Evolutionary conservation across 1,140 invertebrate genomes (phyloP).

Genomic region (Aphis craccivora): DNA sequence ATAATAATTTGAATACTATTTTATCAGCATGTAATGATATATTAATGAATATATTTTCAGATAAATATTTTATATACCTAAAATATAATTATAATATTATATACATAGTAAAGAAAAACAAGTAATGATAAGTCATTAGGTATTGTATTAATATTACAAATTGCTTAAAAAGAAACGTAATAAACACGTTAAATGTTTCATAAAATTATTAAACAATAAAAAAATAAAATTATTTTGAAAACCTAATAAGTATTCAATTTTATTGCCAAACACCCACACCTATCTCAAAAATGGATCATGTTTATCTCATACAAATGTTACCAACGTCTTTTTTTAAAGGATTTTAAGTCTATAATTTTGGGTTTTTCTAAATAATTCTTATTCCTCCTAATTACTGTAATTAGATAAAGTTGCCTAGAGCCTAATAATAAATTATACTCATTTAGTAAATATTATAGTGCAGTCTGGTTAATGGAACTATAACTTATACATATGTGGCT

Average conservation of each 20-base stretch:
- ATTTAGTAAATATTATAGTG: neutral
- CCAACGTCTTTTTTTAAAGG: too few relatives aligned
- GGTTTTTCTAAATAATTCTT: too few relatives aligned
- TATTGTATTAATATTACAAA: neutral
- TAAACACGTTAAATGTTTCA: neutral
- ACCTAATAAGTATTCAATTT: too few relatives aligned
- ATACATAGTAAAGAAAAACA: neutral
- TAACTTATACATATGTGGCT: neutral
- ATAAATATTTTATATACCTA: neutral
- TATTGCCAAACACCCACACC: too few relatives aligned
- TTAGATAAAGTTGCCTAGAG: too few relatives aligned
- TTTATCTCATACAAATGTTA: too few relatives aligned
- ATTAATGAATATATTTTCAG: neutral
- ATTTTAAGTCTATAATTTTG: too few relatives aligned
- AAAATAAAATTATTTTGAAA: neutral
- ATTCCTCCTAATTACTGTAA: too few relatives aligned
- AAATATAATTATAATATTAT: neutral
- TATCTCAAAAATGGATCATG: too few relatives aligned
- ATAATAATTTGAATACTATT: slow-evolving; percentile 7
- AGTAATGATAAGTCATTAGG: neutral
- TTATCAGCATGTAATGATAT: neutral
- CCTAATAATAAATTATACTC: neutral
- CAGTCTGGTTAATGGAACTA: neutral
- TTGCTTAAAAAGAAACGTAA: neutral
- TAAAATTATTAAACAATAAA: neutral